Evolutionary conservation across 2,113 vertebrate genomes (phyloP).

Genomic region (Heterocephalus glaber): DNA sequence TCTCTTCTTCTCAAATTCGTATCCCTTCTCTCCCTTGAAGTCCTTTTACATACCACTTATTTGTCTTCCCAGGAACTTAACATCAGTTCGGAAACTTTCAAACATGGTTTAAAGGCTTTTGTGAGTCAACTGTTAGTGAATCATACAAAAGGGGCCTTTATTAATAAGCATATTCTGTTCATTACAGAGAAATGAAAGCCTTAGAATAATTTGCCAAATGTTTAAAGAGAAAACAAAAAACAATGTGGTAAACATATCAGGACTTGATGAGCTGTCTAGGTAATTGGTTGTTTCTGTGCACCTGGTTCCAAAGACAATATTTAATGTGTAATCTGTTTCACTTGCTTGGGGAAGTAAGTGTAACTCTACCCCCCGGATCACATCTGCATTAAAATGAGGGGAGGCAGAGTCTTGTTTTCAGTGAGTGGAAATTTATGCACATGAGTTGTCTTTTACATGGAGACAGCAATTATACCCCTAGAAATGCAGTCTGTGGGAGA

Average conservation of each 20-base stretch:
- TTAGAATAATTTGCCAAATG: slow-evolving; percentile 75
- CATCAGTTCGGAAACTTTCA: slow-evolving; percentile 77
- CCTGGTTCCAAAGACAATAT: slow-evolving; percentile 80
- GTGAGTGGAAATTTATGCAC: slow-evolving; percentile 75
- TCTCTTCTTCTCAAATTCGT: neutral
- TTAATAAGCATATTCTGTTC: slow-evolving; percentile 80
- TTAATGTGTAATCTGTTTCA: slow-evolving; percentile 74
- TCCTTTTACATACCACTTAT: slow-evolving; percentile 7
- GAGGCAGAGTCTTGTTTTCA: slow-evolving; percentile 71
- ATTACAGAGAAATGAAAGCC: slow-evolving; percentile 76
- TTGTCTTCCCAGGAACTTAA: slow-evolving; percentile 62
- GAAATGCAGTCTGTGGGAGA: slow-evolving; percentile 69
- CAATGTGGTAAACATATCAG: slow-evolving; percentile 79
- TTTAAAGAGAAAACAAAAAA: slow-evolving; percentile 81
- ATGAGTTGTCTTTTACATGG: slow-evolving; percentile 74
- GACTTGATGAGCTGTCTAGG: slow-evolving; percentile 79
- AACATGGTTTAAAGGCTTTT: slow-evolving; percentile 64
- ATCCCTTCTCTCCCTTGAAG: neutral
- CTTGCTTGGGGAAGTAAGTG: slow-evolving; percentile 65
- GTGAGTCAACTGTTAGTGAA: slow-evolving; percentile 76
- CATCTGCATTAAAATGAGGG: slow-evolving; percentile 76
- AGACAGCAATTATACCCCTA: slow-evolving; percentile 73
- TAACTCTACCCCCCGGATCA: slow-evolving; percentile 59
- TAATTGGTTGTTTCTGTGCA: slow-evolving; percentile 81
- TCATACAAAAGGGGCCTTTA: slow-evolving; percentile 77